Conservation (phyloP, 2,113 vertebrate species). For the Bambusicola thoracicus region DNA sequence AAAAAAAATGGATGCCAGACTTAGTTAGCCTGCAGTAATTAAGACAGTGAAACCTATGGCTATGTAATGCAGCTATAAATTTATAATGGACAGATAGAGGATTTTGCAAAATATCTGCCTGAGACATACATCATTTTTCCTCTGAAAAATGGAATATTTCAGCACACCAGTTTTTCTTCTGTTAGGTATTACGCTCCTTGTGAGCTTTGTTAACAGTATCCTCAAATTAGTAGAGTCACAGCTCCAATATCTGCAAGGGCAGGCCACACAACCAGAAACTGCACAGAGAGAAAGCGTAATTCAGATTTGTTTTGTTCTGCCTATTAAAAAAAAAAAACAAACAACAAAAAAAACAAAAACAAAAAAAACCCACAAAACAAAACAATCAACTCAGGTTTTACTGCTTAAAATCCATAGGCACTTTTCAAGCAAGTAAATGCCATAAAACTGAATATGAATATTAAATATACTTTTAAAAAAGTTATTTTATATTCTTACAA, state of each 20-base stretch:
- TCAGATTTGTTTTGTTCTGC: neutral
- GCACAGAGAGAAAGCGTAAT: neutral
- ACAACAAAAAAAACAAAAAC: too few relatives aligned
- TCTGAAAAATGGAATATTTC: neutral
- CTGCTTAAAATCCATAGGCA: neutral
- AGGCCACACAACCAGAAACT: rapidly evolving
- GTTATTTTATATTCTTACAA: neutral
- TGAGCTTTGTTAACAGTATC: neutral
- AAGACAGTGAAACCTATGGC: neutral
- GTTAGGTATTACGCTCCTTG: neutral
- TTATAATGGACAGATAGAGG: neutral
- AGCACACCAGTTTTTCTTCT: neutral
- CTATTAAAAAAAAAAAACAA: neutral
- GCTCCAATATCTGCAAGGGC: neutral
- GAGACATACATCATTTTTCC: neutral
- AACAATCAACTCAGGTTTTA: neutral
- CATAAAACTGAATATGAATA: neutral
- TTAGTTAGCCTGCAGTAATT: neutral
- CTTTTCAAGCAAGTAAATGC: neutral
- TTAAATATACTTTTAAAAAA: neutral
- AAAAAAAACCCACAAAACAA: too few relatives aligned
- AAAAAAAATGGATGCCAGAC: neutral
- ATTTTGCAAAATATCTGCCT: neutral
- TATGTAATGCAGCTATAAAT: neutral
- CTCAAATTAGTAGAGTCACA: neutral